phyloP scores from a whole-genome alignment of 2,888 invertebrate species.

The Cordylochernes scorpioides region DNA sequence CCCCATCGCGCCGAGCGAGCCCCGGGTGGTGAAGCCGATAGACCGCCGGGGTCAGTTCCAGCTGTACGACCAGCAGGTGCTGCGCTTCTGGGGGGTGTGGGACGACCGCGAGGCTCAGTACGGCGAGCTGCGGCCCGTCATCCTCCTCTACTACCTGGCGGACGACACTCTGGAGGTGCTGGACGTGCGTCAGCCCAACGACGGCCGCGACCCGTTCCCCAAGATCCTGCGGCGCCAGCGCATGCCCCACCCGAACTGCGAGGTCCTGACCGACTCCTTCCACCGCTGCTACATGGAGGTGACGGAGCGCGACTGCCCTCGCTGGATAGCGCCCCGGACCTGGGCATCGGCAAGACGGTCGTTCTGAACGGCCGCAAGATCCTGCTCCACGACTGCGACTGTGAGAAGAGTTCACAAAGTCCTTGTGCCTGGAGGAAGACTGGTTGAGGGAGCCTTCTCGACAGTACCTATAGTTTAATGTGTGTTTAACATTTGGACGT shows the following conservation, averaged over 20 bases:
- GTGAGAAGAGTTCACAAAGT: too few relatives aligned
- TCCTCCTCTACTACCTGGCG: constrained; percentile 45
- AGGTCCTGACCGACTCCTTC: too few relatives aligned
- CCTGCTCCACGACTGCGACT: constrained; percentile 48
- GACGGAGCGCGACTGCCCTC: too few relatives aligned
- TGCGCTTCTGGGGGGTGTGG: constrained; percentile 29
- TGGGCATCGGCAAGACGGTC: constrained; percentile 36
- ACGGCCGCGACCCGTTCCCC: constrained; percentile 48
- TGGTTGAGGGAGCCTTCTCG: too few relatives aligned
- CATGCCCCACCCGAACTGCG: too few relatives aligned
- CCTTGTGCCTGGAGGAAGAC: too few relatives aligned
- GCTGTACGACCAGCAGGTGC: constrained; percentile 47
- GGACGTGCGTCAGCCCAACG: constrained; percentile 40
- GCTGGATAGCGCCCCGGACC: constrained; percentile 49
- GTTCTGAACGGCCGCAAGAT: constrained; percentile 28
- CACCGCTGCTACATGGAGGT: too few relatives aligned
- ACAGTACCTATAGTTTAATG: too few relatives aligned
- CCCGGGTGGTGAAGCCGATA: too few relatives aligned
- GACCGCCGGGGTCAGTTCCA: constrained; percentile 40
- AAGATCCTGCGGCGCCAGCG: constrained; percentile 43
- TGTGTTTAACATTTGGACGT: too few relatives aligned
- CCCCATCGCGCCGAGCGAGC: constrained; percentile 19
- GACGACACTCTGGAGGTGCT: constrained; percentile 53
- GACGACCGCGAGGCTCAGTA: constrained; percentile 25
- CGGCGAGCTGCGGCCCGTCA: constrained; percentile 29